Evolutionary conservation across 1,140 invertebrate genomes (phyloP).

Genomic region (Diabrotica virgifera): DNA sequence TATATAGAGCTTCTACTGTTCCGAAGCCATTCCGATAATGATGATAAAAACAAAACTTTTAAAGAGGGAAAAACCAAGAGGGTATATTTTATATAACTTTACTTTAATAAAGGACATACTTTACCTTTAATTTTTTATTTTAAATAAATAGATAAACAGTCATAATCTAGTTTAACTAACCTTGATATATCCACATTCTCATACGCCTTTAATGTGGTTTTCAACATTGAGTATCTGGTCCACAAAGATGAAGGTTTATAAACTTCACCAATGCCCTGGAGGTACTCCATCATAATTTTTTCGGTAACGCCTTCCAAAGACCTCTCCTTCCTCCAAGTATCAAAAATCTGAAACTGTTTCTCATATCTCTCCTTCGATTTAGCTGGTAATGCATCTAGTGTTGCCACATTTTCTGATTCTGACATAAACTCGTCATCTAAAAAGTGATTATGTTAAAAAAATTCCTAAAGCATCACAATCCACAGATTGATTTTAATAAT

Average conservation of each 20-base stretch:
- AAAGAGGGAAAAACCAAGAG: no score
- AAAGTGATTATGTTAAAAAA: neutral
- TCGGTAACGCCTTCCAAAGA: neutral
- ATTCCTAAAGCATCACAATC: neutral
- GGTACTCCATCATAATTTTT: neutral
- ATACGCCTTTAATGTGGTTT: neutral
- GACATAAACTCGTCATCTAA: no score
- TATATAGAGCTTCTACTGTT: no score
- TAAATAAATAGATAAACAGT: no score
- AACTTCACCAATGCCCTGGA: neutral
- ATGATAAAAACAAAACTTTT: no score
- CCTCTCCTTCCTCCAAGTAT: neutral
- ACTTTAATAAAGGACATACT: no score
- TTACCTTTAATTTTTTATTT: no score
- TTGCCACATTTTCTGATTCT: neutral
- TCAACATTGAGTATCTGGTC: conserved; percentile 4
- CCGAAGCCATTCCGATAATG: no score
- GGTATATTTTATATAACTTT: no score
- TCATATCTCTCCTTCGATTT: conserved; percentile 3
- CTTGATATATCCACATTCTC: neutral
- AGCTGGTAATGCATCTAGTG: neutral
- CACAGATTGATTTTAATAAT: neutral
- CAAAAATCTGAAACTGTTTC: neutral
- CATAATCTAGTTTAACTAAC: no score
- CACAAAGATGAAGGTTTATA: neutral